Base-by-base conservation (phyloP, 2,888 invertebrate species). In the Epiblema foenella region DNA sequence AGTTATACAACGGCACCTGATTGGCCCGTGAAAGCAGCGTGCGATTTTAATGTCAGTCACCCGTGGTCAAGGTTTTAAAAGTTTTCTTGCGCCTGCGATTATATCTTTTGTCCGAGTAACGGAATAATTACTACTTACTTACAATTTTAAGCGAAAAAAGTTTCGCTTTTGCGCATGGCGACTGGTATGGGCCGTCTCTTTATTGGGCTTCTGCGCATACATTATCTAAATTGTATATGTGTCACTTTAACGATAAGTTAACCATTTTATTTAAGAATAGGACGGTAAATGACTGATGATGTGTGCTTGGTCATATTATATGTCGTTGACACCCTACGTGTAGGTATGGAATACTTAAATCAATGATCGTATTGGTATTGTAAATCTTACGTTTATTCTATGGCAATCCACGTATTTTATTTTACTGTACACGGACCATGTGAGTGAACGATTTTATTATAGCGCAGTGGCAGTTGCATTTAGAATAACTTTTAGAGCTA, bases 1-100 rank as follows among this genome's bases (percentile, higher is more conserved):
- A 83, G 91, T 91, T 92, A 92, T 92, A 91, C 91, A 93, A 93
- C 89, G 84, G 76, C 88, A 93, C 91, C 87, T 91, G 89, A 91
- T 84, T 81, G 83, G 79, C 85, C 85, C 89, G 93, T 92, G 93
- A 93, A 93, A 93, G 93, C 93, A 89, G 82, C 81, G 81, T 83
- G 79, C 77, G 77, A 73, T 77, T 85, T 89, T 92, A 91, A 92
- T 92, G 92, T 91, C 93, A 91, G 90, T 82, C 81, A 80, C 78
- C 84, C 88, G 91, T 92, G 93, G 93, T 93, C 93, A 93, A 93
- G 93, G 93, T 90, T 90, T 86, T 79, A 84, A 79, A 79, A 79
- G 79, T 84, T 85, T 81, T 71, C 90, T 89, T 85, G 81, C 82
- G 86, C 85, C 87, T 87, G 86, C 86, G 85, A 87, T 86, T 81